phyloP scores from a whole-genome alignment of 2,113 vertebrate genomes.

The Numenius arquata region DNA sequence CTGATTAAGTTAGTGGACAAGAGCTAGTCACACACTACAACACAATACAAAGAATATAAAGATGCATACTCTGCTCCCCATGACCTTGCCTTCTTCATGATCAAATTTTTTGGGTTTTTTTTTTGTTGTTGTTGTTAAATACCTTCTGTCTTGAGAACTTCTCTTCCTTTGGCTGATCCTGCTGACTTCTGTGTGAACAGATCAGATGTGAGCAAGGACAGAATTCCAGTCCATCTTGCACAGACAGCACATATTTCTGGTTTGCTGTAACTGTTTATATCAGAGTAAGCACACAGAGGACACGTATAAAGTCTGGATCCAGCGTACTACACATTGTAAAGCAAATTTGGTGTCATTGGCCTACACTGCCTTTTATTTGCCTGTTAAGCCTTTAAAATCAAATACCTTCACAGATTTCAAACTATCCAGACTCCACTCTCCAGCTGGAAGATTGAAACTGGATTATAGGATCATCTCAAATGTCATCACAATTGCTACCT shows the following conservation, averaged over 20 bases:
- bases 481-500: constrained; percentile 36
- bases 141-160: constrained; percentile 17
- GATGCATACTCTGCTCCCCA: not conserved
- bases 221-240: not conserved
- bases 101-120: not conserved
- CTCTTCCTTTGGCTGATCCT: constrained; percentile 14
- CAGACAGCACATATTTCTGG: constrained; percentile 50
- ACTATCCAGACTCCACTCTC: not conserved
- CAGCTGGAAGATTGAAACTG: not conserved
- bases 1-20: constrained; percentile 61
- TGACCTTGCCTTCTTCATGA: constrained; percentile 38
- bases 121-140: not conserved
- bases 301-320: not conserved
- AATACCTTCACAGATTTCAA: constrained; percentile 18
- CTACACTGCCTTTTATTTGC: not conserved
- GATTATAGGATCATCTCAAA: constrained; percentile 21
- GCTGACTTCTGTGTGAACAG: constrained; percentile 27
- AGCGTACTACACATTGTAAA: not conserved
- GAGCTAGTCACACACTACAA: not conserved
- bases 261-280: constrained; percentile 17
- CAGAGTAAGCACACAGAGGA: not conserved
- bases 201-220: not conserved
- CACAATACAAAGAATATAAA: not conserved
- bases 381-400: constrained; percentile 15
- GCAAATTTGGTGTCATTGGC: not conserved